Evolutionary conservation across 2,113 vertebrate species (phyloP), one percentile per base, ranked within the genome.

Genomic region (Psittacus erithacus): DNA sequence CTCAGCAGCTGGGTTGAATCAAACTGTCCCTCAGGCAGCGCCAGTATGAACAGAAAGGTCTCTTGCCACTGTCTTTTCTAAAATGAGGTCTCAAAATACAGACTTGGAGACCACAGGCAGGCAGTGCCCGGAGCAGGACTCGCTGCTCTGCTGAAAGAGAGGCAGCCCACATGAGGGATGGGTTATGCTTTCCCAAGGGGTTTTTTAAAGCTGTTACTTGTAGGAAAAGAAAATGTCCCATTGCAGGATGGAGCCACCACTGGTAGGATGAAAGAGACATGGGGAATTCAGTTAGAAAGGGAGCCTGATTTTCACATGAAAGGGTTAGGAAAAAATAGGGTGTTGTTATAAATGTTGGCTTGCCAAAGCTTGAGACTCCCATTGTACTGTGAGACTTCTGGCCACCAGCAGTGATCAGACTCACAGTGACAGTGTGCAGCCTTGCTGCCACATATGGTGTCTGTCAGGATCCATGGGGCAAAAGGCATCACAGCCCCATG

Each of bases 341-440:
- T 44, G 13, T 38, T 70, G 27, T 60, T 50, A 52, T 11, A 79
- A 71, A 85, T 17, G 10, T 16, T 5, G 4, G 46, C 39, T 50
- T 67, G 84, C 14, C 63, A 88, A 67, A 88, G 44, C 57, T 80
- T 38, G 43, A 75, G 68, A 80, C 2, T 87, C 27, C 31, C 24
- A 33, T 17, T 49, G 38, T 43, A 59, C 64, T 0, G 0, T 6
- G 23, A 86, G 35, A 46, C 71, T 90, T 92, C 62, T 38, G 65
- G 69, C 20, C 77, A 82, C 46, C 39, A 47, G 68, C 35, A 91
- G 50, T 2, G 7, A 77, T 46, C 28, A 74, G 29, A 33, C 31
- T 24, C 0, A 0, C 33, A 46, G 52, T 12, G 55, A 46, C n/a
- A 86, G 53, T 0, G 0, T 25, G 23, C 33, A 80, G 64, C 43